These are phyloP conservation scores for Chrysomela aeneicollis DNA, from an alignment of 2,888 invertebrate species.

Conservation along the genomic window DNA sequence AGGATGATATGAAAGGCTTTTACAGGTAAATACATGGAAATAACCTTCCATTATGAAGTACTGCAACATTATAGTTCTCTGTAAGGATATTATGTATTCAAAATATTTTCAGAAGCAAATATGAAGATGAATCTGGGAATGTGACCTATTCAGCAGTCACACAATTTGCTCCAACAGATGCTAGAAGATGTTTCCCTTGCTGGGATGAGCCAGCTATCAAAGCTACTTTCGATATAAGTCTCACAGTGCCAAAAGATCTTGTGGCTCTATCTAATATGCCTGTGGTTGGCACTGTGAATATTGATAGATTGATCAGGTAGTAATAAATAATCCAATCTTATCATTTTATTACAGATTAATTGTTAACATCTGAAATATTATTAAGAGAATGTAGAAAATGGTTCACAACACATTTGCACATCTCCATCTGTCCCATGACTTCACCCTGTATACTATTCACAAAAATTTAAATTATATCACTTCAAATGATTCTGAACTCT, in stretches of 20 bases:
- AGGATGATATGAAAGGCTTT: conserved; percentile 93
- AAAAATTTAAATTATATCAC: no score
- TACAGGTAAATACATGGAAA: conserved; percentile 19
- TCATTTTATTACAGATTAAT: no score
- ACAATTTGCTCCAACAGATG: conserved; percentile 91
- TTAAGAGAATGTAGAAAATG: no score
- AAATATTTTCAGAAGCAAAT: conserved; percentile 69
- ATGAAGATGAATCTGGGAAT: conserved; percentile 75
- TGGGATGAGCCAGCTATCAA: conserved; percentile 98
- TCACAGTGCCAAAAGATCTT: conserved; percentile 77
- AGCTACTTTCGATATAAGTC: conserved; percentile 89
- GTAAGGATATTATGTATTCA: not conserved
- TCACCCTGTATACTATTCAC: no score
- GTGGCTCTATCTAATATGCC: conserved; percentile 95
- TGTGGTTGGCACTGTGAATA: conserved; percentile 56
- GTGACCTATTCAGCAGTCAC: conserved; percentile 87
- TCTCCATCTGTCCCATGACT: no score
- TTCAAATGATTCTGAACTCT: no score
- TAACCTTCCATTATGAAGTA: not conserved
- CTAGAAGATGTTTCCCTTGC: conserved; percentile 91
- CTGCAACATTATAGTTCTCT: not conserved
- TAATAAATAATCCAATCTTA: not conserved
- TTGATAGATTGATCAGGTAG: conserved; percentile 36
- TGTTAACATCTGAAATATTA: no score
- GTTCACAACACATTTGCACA: no score